Conservation (phyloP, 2,888 invertebrate genomes). For the Rhagonycha lutea region DNA sequence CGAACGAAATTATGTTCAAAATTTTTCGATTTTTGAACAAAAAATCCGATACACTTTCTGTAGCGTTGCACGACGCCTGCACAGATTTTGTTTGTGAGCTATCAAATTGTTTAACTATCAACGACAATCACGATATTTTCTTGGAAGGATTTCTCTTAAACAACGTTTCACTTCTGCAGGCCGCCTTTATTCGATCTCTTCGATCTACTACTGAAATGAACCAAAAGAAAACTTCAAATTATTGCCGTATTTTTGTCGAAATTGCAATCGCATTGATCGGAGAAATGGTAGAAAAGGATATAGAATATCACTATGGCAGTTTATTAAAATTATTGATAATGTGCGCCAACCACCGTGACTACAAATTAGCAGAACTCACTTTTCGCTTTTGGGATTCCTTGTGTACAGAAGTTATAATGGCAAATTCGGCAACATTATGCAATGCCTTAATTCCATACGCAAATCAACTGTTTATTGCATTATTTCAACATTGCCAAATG, state of each 20-base stretch:
- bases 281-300: conserved; percentile 71
- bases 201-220: conserved; percentile 92
- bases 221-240: conserved; percentile 90
- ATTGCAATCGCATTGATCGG: conserved; percentile 88
- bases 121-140: conserved; percentile 62
- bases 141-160: conserved; percentile 82
- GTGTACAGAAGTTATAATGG: conserved; percentile 91
- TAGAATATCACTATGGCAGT: conserved; percentile 77
- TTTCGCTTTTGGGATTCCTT: conserved; percentile 97
- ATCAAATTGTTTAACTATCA: conserved; percentile 79
- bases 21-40: conserved; percentile 68
- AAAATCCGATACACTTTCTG: conserved; percentile 35
- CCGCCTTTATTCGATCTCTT: conserved; percentile 87
- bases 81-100: conserved; percentile 89
- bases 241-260: conserved; percentile 93
- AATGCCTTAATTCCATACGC: conserved; percentile 87
- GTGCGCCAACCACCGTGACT: conserved; percentile 96
- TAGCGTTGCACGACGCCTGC: conserved; percentile 81
- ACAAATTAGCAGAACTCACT: conserved; percentile 91
- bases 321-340: conserved; percentile 86
- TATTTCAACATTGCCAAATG: conserved; percentile 92
- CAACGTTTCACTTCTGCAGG: conserved; percentile 78
- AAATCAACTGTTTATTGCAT: conserved; percentile 82
- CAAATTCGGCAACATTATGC: conserved; percentile 79
- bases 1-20: conserved; percentile 72